Evolutionary conservation across 2,113 vertebrate genomes (phyloP).

Genomic region (Willisornis vidua): DNA sequence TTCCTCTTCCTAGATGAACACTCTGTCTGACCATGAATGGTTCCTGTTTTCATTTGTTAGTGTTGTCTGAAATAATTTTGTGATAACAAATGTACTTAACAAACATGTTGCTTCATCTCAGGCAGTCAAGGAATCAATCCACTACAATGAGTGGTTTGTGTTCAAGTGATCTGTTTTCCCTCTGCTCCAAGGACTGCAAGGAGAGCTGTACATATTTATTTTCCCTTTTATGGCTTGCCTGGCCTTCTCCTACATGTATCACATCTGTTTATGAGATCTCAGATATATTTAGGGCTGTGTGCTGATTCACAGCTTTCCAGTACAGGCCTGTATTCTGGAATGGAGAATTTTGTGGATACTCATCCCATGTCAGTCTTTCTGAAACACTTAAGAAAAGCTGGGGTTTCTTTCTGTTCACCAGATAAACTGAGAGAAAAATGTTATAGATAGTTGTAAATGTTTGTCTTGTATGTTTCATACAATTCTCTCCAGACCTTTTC

Average conservation of each 20-base stretch:
- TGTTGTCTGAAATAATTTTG: neutral
- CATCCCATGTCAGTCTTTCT: neutral
- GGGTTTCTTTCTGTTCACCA: neutral
- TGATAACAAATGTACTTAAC: neutral
- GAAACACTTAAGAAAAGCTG: neutral
- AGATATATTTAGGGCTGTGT: neutral
- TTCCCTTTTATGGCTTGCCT: neutral
- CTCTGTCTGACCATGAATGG: neutral
- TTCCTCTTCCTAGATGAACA: neutral
- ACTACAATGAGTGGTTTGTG: neutral
- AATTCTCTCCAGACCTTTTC: neutral
- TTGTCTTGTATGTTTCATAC: neutral
- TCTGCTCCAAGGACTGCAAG: neutral
- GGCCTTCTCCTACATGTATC: neutral
- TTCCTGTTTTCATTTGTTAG: neutral
- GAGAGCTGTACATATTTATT: neutral
- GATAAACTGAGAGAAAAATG: neutral
- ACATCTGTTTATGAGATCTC: neutral
- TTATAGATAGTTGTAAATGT: neutral
- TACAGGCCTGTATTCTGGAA: neutral
- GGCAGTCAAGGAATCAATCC: neutral
- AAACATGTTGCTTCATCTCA: neutral
- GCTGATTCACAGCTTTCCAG: neutral
- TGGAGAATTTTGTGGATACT: neutral
- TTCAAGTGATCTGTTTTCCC: neutral